Conservation (phyloP, 2,797 vertebrate species). For the Parauchenoglanis ngamensis region DNA sequence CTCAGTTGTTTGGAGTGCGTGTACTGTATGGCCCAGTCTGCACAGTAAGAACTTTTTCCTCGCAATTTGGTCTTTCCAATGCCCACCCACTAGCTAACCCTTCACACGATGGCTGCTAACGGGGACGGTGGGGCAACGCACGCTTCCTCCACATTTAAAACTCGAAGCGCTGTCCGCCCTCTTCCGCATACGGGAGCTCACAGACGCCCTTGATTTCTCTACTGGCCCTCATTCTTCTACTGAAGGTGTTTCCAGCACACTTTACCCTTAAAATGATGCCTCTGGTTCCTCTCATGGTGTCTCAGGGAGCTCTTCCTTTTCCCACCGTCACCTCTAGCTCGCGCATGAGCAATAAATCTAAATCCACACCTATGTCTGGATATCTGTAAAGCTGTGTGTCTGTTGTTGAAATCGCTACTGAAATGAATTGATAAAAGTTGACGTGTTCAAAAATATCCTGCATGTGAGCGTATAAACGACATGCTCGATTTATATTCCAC, state of each 20-base stretch:
- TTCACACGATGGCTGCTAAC: background rate
- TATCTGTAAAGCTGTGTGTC: background rate
- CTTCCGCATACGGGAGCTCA: background rate
- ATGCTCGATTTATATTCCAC: background rate
- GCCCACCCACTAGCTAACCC: background rate
- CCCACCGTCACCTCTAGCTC: background rate
- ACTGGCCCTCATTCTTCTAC: background rate
- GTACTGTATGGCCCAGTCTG: background rate
- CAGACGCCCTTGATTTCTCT: background rate
- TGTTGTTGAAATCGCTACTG: background rate
- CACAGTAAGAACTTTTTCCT: background rate
- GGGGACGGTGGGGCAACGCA: background rate
- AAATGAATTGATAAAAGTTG: background rate
- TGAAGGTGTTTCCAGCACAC: background rate
- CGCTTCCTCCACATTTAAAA: background rate
- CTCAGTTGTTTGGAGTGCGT: background rate
- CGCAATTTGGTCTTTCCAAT: background rate
- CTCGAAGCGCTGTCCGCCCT: background rate
- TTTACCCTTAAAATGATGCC: too few relatives aligned
- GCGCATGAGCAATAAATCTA: background rate
- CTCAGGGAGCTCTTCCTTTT: background rate
- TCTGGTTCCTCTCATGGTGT: background rate
- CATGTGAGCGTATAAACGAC: background rate
- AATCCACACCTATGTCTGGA: background rate
- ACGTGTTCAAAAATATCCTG: background rate